phyloP scores from a whole-genome alignment of 2,888 invertebrate genomes.

The Bibio marci region DNA sequence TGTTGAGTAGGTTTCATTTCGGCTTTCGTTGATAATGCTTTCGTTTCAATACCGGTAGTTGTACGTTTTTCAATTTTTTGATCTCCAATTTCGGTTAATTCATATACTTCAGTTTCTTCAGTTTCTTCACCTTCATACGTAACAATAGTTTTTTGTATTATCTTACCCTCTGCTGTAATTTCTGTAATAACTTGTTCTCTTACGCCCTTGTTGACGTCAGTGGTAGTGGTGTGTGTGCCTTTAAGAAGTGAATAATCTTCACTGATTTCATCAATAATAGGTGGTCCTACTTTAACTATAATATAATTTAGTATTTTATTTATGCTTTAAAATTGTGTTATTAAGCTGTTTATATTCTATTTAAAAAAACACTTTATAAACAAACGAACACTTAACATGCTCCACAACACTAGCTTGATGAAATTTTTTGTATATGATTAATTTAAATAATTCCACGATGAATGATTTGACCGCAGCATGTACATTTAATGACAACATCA shows the following conservation, averaged over 20 bases:
- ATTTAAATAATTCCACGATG: too few relatives aligned
- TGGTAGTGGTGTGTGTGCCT: neutral
- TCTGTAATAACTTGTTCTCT: constrained; percentile 1
- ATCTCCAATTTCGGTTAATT: neutral
- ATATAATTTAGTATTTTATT: too few relatives aligned
- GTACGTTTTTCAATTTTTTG: neutral
- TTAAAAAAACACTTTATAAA: neutral
- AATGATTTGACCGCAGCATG: too few relatives aligned
- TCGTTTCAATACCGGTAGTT: neutral
- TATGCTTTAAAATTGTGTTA: too few relatives aligned
- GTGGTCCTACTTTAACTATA: constrained; percentile 4
- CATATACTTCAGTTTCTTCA: constrained; percentile 1
- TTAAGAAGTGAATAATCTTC: too few relatives aligned
- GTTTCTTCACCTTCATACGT: constrained; percentile 2
- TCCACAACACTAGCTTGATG: too few relatives aligned
- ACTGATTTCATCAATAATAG: constrained; percentile 1
- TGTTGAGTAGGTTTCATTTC: neutral
- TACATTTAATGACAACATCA: too few relatives aligned
- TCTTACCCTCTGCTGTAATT: neutral
- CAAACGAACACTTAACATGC: neutral
- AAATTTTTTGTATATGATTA: too few relatives aligned
- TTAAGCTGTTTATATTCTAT: neutral
- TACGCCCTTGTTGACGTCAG: neutral
- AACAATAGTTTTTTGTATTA: constrained; percentile 2
- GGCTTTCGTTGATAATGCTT: neutral